Conservation (phyloP, 2,797 vertebrate genomes). For the Pangasius larnaudii region DNA sequence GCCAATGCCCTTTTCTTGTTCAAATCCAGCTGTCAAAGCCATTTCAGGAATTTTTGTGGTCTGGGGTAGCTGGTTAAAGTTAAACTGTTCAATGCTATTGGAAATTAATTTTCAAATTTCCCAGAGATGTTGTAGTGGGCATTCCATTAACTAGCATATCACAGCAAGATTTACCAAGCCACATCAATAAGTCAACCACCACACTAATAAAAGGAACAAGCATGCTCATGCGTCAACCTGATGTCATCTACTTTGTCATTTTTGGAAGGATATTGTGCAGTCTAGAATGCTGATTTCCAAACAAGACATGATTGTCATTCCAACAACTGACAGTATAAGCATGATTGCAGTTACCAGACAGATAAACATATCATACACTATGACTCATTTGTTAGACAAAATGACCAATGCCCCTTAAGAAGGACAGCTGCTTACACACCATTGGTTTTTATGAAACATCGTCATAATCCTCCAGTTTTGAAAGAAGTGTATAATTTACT, state of each 20-base stretch:
- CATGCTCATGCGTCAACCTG: neutral
- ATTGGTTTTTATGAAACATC: neutral
- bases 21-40: neutral
- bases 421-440: neutral
- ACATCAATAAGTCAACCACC: neutral
- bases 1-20: neutral
- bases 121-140: neutral
- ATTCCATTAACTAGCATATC: neutral
- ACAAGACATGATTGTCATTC: neutral
- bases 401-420: neutral
- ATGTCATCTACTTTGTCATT: neutral
- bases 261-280: neutral
- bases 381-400: neutral
- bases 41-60: neutral
- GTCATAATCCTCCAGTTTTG: neutral
- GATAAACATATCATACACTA: neutral
- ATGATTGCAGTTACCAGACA: neutral
- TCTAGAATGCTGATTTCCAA: neutral
- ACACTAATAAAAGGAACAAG: neutral
- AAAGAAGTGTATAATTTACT: neutral
- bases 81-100: neutral
- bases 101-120: neutral
- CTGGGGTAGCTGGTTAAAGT: neutral
- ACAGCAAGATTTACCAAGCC: neutral
- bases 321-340: neutral